phyloP scores from a whole-genome alignment of 2,797 vertebrate species.

The Pangasius sanitwongsei region DNA sequence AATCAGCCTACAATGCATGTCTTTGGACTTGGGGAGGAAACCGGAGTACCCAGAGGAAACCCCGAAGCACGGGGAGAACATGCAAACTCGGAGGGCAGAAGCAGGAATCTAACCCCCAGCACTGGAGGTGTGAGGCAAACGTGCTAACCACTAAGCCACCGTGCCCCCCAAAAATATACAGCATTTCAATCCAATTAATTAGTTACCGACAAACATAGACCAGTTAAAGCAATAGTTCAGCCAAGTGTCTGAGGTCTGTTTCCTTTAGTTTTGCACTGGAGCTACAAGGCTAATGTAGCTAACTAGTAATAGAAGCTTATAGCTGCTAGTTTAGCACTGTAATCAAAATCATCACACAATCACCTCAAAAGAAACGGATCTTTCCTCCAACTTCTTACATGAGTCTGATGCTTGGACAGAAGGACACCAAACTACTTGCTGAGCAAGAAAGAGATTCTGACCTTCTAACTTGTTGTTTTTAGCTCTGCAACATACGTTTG shows the following conservation, averaged over 20 bases:
- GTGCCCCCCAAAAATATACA: neutral
- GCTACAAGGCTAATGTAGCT: neutral
- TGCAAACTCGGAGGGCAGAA: too few species aligned
- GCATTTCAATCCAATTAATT: neutral
- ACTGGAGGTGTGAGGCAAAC: too few species aligned
- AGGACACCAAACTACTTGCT: neutral
- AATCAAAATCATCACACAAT: neutral
- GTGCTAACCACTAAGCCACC: too few species aligned
- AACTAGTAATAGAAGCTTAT: neutral
- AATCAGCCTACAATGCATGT: too few species aligned
- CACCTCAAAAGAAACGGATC: neutral
- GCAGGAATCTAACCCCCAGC: too few species aligned
- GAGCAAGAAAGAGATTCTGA: neutral
- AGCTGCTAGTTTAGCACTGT: neutral
- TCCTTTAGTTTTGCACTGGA: neutral
- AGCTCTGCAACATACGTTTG: neutral
- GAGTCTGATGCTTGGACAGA: neutral
- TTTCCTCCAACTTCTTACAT: neutral
- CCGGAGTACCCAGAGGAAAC: too few species aligned
- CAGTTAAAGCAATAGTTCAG: neutral
- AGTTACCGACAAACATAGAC: neutral
- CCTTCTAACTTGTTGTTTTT: neutral
- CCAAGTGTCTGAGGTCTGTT: neutral
- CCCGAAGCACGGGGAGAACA: too few species aligned
- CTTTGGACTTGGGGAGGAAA: too few species aligned